Evolutionary conservation across 2,797 vertebrate genomes (phyloP).

Genomic region (Myioborus melanocephalus): DNA sequence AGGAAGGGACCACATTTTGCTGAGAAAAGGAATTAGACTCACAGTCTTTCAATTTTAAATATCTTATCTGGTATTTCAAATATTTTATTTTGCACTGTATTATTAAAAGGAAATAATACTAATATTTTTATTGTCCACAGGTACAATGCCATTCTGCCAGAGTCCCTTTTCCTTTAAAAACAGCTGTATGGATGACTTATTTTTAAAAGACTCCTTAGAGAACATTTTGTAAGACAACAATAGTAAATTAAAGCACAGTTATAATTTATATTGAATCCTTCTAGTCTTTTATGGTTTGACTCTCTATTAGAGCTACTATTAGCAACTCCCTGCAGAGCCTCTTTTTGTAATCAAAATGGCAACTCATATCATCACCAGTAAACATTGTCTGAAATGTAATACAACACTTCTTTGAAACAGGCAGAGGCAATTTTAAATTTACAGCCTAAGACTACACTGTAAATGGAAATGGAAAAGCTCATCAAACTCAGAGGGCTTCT

Average conservation of each 20-base stretch:
- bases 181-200: background rate
- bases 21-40: background rate
- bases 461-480: background rate
- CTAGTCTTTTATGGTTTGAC: slow-evolving; percentile 4
- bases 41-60: background rate
- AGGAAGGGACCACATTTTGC: background rate
- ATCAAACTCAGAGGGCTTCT: background rate
- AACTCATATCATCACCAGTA: slow-evolving; percentile 21
- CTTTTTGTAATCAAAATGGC: slow-evolving; percentile 48
- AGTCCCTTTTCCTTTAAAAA: background rate
- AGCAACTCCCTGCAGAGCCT: slow-evolving; percentile 32
- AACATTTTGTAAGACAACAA: slow-evolving; percentile 34
- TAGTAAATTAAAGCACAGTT: slow-evolving; percentile 46
- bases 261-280: slow-evolving; percentile 20
- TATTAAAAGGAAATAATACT: background rate
- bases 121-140: background rate
- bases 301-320: slow-evolving; percentile 36
- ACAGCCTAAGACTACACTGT: background rate
- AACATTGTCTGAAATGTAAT: slow-evolving; percentile 14
- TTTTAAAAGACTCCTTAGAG: slow-evolving; percentile 23
- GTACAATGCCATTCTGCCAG: background rate
- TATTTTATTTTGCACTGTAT: background rate
- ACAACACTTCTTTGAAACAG: background rate
- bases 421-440: background rate
- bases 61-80: background rate